These are phyloP conservation scores for Elaeidobius kamerunicus DNA, from an alignment of 2,888 invertebrate genomes.

Conservation along the genomic window DNA sequence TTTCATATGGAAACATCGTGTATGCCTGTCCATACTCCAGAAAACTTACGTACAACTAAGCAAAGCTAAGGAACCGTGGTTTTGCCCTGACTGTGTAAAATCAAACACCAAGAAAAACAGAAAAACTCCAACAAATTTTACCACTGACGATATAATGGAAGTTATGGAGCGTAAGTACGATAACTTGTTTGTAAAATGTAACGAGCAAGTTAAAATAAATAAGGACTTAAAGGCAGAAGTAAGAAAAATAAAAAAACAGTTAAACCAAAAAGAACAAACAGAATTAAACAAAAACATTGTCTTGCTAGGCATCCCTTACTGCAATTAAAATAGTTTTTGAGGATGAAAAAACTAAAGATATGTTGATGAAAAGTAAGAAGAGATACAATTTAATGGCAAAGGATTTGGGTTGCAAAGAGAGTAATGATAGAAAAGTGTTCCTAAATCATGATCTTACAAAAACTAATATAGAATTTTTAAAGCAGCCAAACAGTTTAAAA, in stretches of 20 bases:
- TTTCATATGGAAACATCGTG: neutral
- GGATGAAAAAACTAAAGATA: neutral
- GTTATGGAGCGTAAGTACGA: neutral
- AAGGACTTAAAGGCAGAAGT: slow-evolving; percentile 2
- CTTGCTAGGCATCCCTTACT: slow-evolving; percentile 2
- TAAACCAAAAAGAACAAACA: slow-evolving; percentile 10
- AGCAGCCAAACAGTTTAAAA: slow-evolving; percentile 7
- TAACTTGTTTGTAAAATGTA: slow-evolving; percentile 5
- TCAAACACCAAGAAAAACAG: neutral
- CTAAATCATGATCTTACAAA: slow-evolving; percentile 1
- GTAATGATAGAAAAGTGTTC: neutral
- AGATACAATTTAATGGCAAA: neutral
- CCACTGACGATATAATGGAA: neutral
- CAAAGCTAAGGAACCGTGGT: neutral
- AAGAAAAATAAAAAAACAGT: slow-evolving; percentile 3
- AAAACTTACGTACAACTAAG: neutral
- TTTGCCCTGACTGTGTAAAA: neutral
- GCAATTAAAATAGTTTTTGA: slow-evolving; percentile 1
- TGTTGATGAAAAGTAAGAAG: neutral
- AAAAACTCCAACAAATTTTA: too few relatives aligned
- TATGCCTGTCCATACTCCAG: neutral
- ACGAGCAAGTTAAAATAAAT: slow-evolving; percentile 6
- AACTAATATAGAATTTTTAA: neutral
- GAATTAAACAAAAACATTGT: slow-evolving; percentile 7
- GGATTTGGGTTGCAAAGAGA: neutral